Evolutionary conservation across 2,888 invertebrate species (phyloP).

Genomic region (Lasiommata megera): DNA sequence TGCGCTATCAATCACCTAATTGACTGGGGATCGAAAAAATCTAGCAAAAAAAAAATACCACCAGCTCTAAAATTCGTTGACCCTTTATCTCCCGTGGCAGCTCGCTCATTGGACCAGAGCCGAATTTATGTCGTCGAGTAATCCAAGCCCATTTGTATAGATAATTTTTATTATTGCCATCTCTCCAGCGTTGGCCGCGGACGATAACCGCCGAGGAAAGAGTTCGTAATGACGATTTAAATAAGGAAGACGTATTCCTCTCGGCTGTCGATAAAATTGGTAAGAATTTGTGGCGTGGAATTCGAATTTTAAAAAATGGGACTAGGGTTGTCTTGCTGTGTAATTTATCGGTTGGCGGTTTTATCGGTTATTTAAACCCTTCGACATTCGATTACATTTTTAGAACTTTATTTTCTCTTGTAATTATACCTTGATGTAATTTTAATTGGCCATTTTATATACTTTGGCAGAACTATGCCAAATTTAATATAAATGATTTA

Average conservation of each 20-base stretch:
- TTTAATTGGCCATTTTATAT: background rate
- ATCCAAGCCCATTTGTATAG: conserved; percentile 80
- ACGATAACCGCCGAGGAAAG: conserved; percentile 74
- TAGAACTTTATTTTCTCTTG: background rate
- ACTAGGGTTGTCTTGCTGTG: conserved; percentile 50
- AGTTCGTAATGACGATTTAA: conserved; percentile 81
- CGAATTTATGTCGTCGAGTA: conserved; percentile 80
- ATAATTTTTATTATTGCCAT: conserved; percentile 82
- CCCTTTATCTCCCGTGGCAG: conserved; percentile 74
- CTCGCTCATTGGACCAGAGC: conserved; percentile 76
- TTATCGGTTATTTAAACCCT: conserved; percentile 10
- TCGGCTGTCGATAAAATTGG: conserved; percentile 70
- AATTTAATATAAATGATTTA: too few species aligned
- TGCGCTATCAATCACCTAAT: conserved; percentile 24
- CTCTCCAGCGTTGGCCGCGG: conserved; percentile 71
- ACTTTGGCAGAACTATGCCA: background rate
- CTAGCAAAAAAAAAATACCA: conserved; percentile 55
- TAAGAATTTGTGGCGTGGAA: conserved; percentile 63
- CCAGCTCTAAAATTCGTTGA: conserved; percentile 73
- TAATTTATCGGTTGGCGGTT: conserved; percentile 21
- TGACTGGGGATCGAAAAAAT: conserved; percentile 40
- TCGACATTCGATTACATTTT: background rate
- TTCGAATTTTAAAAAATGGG: conserved; percentile 51
- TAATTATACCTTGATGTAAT: background rate
- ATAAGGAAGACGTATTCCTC: conserved; percentile 80